Evolutionary conservation across 2,888 invertebrate genomes (phyloP).

Genomic region (Scaptomyza flava): DNA sequence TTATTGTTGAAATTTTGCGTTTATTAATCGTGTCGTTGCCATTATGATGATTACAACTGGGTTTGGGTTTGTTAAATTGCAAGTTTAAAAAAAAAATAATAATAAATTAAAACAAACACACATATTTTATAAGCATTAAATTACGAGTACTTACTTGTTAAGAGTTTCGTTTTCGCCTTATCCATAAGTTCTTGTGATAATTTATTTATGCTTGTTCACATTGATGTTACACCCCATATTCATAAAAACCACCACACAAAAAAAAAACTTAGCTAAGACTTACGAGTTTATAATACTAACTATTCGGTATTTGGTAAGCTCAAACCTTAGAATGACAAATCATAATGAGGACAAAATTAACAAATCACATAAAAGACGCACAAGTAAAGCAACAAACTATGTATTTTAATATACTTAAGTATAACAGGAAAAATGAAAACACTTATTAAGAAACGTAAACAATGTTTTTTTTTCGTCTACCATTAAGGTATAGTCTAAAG

Average conservation of each 20-base stretch:
- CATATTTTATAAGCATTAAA: slow-evolving; percentile 27
- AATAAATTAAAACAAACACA: background rate
- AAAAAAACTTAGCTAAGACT: slow-evolving; percentile 37
- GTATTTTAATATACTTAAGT: slow-evolving; percentile 51
- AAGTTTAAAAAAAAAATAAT: slow-evolving; percentile 9
- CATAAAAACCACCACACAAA: slow-evolving; percentile 3
- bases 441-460: slow-evolving; percentile 30
- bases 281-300: slow-evolving; percentile 24
- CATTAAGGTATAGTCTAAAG: slow-evolving; percentile 60
- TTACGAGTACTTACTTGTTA: slow-evolving; percentile 42
- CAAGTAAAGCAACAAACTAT: slow-evolving; percentile 46
- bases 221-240: slow-evolving; percentile 10
- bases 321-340: slow-evolving; percentile 53
- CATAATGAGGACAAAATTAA: slow-evolving; percentile 13
- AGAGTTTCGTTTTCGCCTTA: slow-evolving; percentile 33
- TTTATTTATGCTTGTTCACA: slow-evolving; percentile 45
- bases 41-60: slow-evolving; percentile 9
- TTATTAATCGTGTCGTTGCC: slow-evolving; percentile 29
- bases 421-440: slow-evolving; percentile 2
- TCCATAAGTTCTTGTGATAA: slow-evolving; percentile 54
- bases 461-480: slow-evolving; percentile 46
- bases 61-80: slow-evolving; percentile 54
- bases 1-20: slow-evolving; percentile 41
- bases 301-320: slow-evolving; percentile 51
- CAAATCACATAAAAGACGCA: slow-evolving; percentile 32